phyloP scores from a whole-genome alignment of 2,797 vertebrate genomes.

The Ispidina lecontei region DNA sequence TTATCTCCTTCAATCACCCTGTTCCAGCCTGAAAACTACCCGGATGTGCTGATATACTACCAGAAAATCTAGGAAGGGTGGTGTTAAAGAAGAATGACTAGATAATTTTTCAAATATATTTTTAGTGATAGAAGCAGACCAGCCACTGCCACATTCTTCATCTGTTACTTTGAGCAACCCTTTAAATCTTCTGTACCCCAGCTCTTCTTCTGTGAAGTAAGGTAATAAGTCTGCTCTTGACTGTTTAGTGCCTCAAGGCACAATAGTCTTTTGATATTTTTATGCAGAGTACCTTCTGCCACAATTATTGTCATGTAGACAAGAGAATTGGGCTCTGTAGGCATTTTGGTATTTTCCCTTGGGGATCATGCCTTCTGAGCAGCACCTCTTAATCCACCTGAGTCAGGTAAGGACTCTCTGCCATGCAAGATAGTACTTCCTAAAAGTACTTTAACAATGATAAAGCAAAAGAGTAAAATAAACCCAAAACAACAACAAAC shows the following conservation, averaged over 20 bases:
- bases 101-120: conserved; percentile 7
- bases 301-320: conserved; percentile 1
- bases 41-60: background rate
- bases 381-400: conserved; percentile 12
- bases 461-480: background rate
- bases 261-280: conserved; percentile 30
- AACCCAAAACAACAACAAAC: background rate
- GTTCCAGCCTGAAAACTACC: background rate
- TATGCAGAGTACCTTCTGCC: conserved; percentile 1
- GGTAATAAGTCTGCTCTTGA: conserved; percentile 26
- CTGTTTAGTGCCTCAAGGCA: background rate
- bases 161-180: conserved; percentile 41
- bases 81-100: background rate
- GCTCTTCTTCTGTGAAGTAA: background rate
- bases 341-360: background rate
- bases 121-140: background rate
- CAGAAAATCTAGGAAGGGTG: background rate
- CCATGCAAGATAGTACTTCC: background rate
- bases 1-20: background rate
- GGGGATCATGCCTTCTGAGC: background rate
- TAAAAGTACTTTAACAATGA: background rate
- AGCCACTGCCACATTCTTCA: background rate
- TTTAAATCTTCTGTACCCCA: background rate
- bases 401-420: conserved; percentile 3
- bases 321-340: background rate